phyloP scores from a whole-genome alignment of 2,113 vertebrate species.

The Tupaia tana region DNA sequence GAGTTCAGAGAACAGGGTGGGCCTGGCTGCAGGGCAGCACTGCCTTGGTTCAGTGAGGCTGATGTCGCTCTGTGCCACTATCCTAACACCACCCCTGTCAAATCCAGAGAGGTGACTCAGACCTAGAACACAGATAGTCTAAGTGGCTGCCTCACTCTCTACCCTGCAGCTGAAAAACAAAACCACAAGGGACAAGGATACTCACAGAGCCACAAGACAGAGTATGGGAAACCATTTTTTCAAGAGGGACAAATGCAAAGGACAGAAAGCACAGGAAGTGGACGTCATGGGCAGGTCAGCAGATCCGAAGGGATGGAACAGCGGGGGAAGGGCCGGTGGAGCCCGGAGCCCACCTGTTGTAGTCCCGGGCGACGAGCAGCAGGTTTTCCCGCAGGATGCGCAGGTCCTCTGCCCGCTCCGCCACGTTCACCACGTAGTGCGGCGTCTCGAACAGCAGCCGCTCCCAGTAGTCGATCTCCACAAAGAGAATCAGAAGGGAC shows the following conservation, averaged over 20 bases:
- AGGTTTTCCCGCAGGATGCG: conserved; percentile 87
- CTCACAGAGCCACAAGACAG: not conserved
- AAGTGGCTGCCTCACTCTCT: not conserved
- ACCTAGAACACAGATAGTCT: not conserved
- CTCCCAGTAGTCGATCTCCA: conserved; percentile 93
- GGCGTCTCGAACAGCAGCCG: conserved; percentile 90
- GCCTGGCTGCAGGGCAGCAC: not conserved
- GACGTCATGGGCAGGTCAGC: not conserved
- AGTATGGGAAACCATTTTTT: not conserved
- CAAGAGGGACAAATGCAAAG: not conserved
- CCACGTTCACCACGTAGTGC: conserved; percentile 86
- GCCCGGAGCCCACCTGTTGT: conserved; percentile 89
- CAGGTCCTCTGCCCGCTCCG: conserved; percentile 88
- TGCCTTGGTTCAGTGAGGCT: not conserved
- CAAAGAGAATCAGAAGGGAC: conserved; percentile 87
- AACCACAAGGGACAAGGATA: not conserved
- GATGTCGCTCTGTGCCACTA: not conserved
- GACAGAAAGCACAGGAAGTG: not conserved
- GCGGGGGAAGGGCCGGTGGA: conserved; percentile 74
- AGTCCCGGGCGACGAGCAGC: conserved; percentile 88
- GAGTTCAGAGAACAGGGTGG: not conserved
- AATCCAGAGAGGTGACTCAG: not conserved
- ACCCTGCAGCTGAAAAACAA: not conserved
- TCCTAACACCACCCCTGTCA: not conserved
- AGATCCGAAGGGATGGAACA: not conserved